phyloP scores from a whole-genome alignment of 2,888 invertebrate genomes.

The Aethes cnicana region DNA sequence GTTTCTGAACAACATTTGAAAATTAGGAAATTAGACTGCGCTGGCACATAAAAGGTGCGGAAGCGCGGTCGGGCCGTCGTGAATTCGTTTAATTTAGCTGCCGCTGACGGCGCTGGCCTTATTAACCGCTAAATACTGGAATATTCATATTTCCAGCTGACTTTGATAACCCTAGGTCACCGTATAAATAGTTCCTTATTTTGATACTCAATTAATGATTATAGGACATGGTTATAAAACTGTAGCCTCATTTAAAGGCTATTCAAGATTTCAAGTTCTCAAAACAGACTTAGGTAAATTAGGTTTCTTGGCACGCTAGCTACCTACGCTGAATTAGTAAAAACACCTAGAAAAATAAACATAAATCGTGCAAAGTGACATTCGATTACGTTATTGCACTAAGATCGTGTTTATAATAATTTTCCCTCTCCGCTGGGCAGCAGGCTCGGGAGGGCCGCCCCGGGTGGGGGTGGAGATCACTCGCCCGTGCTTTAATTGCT shows the following conservation, averaged over 20 bases:
- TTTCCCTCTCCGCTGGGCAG: conserved; percentile 70
- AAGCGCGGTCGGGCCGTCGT: conserved; percentile 46
- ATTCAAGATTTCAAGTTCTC: too few relatives aligned
- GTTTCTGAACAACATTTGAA: conserved; percentile 66
- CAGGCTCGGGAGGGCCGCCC: conserved; percentile 49
- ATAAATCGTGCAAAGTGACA: too few relatives aligned
- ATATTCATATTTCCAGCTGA: conserved; percentile 17
- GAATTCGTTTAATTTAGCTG: conserved; percentile 38
- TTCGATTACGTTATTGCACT: conserved; percentile 38
- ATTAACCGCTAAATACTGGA: conserved; percentile 7
- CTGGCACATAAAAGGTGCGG: conserved; percentile 68
- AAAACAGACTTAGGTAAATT: too few relatives aligned
- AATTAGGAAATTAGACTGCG: conserved; percentile 78
- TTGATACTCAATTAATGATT: too few relatives aligned
- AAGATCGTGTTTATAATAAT: conserved; percentile 55
- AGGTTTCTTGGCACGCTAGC: too few relatives aligned
- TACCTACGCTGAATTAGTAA: too few relatives aligned
- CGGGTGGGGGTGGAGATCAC: conserved; percentile 70
- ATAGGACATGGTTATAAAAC: too few relatives aligned
- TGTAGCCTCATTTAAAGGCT: too few relatives aligned
- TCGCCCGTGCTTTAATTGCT: conserved; percentile 83
- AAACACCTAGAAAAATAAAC: too few relatives aligned
- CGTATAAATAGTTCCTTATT: too few relatives aligned
- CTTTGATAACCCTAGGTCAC: neutral
- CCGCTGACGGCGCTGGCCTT: conserved; percentile 35